Base-by-base conservation (phyloP, 2,113 vertebrate genomes). In the Lepidiolamprologus cunningtoni region DNA sequence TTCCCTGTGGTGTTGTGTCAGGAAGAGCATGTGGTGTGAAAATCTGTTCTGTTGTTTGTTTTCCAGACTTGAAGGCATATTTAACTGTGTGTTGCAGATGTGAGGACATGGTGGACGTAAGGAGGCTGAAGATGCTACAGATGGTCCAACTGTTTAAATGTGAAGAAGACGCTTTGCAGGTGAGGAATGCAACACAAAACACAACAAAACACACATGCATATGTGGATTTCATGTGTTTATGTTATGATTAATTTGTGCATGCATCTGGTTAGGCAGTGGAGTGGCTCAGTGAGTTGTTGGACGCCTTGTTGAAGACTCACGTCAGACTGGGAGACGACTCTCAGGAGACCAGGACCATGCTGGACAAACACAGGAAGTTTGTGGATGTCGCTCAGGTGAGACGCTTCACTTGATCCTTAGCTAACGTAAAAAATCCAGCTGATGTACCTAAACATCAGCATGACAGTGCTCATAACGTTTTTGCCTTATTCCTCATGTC, bases 101-200 rank as follows among this genome's bases (percentile, higher is more conserved):
- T 96, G 81, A 97, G 88, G 80, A 96, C 94, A 92, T 96, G 97
- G 93, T 97, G 95, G 95, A 99, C 78, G 88, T 97, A 93, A 82
- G 94, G 83, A 96, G 98, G 81, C 95, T 99, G 91, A 99, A 99
- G 96, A 99, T 99, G 98, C 97, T 99, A 52, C 99, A 99, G 95
- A 99, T 99, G 98, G 98, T 99, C 11, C 99, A 99, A 88, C 93
- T 99, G 79, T 99, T 99, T 95, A 99, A 99, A 94, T 99, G 99
- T 94, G 98, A 99, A 95, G 99, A 99, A 89, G 99, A 99, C 37
- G 98, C 99, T 85, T 86, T 91, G 55, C 95, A 96, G 93, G 95
- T 94, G 23, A 71, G 82, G 84, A 19, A 17, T 21, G 28, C 6
- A 55, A 10, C 12, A 63, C 9, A 53, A 26, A 8, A 63, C 6